Base-by-base conservation (phyloP, 2,888 invertebrate species). In the Watsonalla cultraria region DNA sequence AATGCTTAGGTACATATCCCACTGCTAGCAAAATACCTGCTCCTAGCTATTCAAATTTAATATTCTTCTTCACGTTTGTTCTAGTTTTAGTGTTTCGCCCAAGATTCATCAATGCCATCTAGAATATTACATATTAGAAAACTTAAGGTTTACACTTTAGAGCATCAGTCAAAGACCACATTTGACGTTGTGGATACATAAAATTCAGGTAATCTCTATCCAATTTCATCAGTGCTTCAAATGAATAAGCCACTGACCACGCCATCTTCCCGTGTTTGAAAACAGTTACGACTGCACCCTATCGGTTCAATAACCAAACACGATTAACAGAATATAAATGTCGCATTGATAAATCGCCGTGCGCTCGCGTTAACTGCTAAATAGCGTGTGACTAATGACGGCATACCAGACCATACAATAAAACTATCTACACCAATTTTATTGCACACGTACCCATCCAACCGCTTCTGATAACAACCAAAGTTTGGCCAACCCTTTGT, bases 331-430 rank as follows among this genome's bases (percentile, higher is more conserved):
- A 84, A 84, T 86, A 85, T 84, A 86, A 86, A 86, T 86, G 84
- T 88, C 82, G 78, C 78, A 81, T 86, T 84, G 88, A 89, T 87
- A 84, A 84, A 87, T 87, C 84, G 84, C 76, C 72, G 61, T 65
- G 70, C 66, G 72, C 69, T 66, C 60, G 61, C 74, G 77, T 78
- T 89, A 90, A 90, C 89, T 84, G 84, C 85, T 87, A 87, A 86
- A 90, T 90, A 84, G 90, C 90, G 89, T 90, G 90, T 84, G 76
- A 83, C 77, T 86, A 88, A 89, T 84, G 81, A 79, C 70, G 59
- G 62, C 65, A 66, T 67, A 60, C 56, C 48, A 51, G 59, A 59
- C 62, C 56, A 46, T 55, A 70, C 69, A 68, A 62, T 67, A 63
- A 66, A 70, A 69, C 67, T 74, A 70, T 62, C 60, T 60, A 60